These are phyloP conservation scores for Mellivora capensis DNA, from an alignment of 2,113 vertebrate genomes.

Conservation along the genomic window DNA sequence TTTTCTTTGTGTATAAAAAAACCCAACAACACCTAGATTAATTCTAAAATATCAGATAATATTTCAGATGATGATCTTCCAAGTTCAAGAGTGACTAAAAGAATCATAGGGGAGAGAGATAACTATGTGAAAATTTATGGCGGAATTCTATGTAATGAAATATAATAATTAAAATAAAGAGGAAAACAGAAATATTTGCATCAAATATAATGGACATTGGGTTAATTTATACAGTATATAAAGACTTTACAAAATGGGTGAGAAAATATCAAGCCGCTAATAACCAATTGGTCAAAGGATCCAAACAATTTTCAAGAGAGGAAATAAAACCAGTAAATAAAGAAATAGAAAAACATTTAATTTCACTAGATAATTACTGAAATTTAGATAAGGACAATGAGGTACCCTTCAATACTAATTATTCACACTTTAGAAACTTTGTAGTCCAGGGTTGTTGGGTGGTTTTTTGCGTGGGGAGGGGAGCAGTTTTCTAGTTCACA, in stretches of 20 bases:
- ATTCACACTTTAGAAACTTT: conserved; percentile 29
- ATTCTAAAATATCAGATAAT: background rate
- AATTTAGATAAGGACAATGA: background rate
- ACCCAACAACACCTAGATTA: background rate
- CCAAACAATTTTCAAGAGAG: conserved; percentile 18
- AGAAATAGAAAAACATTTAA: background rate
- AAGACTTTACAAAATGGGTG: background rate
- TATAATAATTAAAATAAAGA: background rate
- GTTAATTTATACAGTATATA: background rate
- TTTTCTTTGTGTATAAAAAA: background rate
- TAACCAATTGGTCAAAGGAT: conserved; percentile 18
- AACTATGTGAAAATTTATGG: background rate
- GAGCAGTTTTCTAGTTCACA: background rate
- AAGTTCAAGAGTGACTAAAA: background rate
- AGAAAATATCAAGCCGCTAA: background rate
- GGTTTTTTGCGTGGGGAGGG: background rate
- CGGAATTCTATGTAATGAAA: conserved; percentile 8
- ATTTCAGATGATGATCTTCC: background rate
- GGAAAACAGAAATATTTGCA: background rate
- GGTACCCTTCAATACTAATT: background rate
- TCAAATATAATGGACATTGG: background rate
- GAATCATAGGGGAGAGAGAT: background rate
- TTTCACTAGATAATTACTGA: conserved; percentile 25
- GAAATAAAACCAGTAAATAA: background rate
- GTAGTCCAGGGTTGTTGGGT: background rate